Evolutionary conservation across 2,113 vertebrate species (phyloP).

Genomic region (Cranoglanis bouderius): DNA sequence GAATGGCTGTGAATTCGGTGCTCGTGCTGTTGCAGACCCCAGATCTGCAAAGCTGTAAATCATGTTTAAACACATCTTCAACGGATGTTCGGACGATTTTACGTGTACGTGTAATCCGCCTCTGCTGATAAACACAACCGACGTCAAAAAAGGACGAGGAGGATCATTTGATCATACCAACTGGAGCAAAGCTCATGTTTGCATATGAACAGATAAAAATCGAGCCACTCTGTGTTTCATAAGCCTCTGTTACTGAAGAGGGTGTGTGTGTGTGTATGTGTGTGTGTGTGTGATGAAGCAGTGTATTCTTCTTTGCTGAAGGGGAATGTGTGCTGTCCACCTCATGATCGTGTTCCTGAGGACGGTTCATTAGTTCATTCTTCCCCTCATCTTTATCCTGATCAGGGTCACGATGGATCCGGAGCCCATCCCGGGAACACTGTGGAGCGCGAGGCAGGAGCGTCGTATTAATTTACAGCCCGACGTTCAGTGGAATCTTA

Average conservation of each 20-base stretch:
- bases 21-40: no score
- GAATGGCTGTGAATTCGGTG: neutral
- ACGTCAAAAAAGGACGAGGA: neutral
- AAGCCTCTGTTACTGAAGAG: conserved; percentile 1
- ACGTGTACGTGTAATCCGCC: conserved; percentile 10
- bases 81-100: neutral
- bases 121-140: neutral
- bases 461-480: neutral
- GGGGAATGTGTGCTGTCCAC: neutral
- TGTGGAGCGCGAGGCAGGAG: neutral
- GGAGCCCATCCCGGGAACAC: neutral
- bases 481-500: neutral
- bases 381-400: neutral
- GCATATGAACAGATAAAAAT: conserved; percentile 35
- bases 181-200: conserved; percentile 43
- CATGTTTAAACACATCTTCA: neutral
- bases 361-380: neutral
- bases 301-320: conserved; percentile 22
- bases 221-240: conserved; percentile 17
- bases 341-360: neutral
- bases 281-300: conserved; percentile 8
- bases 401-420: neutral
- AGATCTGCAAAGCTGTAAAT: neutral
- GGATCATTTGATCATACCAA: neutral
- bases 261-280: conserved; percentile 10